Evolutionary conservation across 2,888 invertebrate genomes (phyloP).

Genomic region (Drosophila austrosaltans): DNA sequence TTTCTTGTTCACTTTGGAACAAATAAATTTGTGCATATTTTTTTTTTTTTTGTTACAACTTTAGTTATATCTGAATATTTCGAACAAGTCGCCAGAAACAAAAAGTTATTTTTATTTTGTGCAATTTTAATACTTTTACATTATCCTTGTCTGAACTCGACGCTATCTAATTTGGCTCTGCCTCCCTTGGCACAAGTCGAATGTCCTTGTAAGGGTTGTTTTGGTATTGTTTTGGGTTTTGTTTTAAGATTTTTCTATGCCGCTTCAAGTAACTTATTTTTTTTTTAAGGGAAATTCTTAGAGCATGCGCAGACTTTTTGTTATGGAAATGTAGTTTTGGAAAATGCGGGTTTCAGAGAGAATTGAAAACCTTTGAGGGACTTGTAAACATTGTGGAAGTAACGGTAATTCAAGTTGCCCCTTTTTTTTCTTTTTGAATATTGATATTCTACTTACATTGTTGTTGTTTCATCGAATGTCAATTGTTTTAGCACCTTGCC

Average conservation of each 20-base stretch:
- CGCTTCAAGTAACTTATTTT: constrained; percentile 32
- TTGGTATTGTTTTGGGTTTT: constrained; percentile 59
- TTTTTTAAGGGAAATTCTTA: constrained; percentile 56
- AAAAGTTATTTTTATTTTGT: constrained; percentile 6
- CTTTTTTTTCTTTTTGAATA: not conserved
- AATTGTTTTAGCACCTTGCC: constrained; percentile 64
- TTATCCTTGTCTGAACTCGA: constrained; percentile 54
- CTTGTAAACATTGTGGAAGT: not conserved
- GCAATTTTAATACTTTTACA: constrained; percentile 22
- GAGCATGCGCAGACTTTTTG: constrained; percentile 73
- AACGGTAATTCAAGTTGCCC: not conserved
- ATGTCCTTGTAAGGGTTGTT: constrained; percentile 72
- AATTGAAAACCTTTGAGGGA: not conserved
- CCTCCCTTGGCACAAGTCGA: constrained; percentile 55
- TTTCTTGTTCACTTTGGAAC: not conserved
- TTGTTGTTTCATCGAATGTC: constrained; percentile 63
- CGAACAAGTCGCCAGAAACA: not conserved
- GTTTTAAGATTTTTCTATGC: constrained; percentile 49
- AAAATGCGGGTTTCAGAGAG: constrained; percentile 10
- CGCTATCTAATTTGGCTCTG: constrained; percentile 55
- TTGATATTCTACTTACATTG: constrained; percentile 65
- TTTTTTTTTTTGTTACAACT: not conserved
- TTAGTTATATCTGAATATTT: not conserved
- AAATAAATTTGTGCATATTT: not conserved
- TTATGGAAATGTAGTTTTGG: constrained; percentile 58